Evolutionary conservation across 2,888 invertebrate species (phyloP).

Genomic region (Dryocosmus kuriphilus): DNA sequence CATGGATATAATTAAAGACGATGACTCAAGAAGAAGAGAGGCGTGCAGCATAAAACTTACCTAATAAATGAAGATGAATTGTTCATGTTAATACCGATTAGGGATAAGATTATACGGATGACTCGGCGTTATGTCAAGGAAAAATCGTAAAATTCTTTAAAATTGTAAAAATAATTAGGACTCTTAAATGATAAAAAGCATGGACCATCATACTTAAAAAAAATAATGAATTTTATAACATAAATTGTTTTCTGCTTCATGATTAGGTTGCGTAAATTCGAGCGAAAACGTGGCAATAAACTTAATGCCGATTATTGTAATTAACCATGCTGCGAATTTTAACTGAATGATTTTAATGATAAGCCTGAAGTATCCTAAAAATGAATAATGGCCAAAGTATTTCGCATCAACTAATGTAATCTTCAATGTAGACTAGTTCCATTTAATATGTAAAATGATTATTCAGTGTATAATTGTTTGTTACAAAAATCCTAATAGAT

Average conservation of each 20-base stretch:
- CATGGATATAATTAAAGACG: conserved; percentile 5
- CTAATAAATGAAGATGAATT: too few relatives aligned
- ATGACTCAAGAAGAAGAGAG: background rate
- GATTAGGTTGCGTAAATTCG: background rate
- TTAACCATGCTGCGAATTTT: background rate
- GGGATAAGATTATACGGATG: background rate
- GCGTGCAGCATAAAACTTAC: background rate
- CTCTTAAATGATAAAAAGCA: background rate
- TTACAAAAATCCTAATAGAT: conserved; percentile 6
- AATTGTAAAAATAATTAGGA: background rate
- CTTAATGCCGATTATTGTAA: background rate
- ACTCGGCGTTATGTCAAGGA: background rate
- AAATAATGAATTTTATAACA: conserved; percentile 3
- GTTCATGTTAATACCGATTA: background rate
- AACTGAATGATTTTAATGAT: conserved; percentile 16
- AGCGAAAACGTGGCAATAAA: background rate
- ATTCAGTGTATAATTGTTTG: conserved; percentile 11
- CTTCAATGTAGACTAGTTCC: conserved; percentile 28
- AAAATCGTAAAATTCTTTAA: background rate
- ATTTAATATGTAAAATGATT: conserved; percentile 16
- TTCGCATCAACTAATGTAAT: conserved; percentile 28
- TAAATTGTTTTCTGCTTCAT: background rate
- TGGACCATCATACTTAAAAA: background rate
- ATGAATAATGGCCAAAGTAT: conserved; percentile 6
- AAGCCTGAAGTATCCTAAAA: background rate